These are phyloP conservation scores for Lumbricus terrestris DNA, from an alignment of 2,888 invertebrate species.

Conservation along the genomic window DNA sequence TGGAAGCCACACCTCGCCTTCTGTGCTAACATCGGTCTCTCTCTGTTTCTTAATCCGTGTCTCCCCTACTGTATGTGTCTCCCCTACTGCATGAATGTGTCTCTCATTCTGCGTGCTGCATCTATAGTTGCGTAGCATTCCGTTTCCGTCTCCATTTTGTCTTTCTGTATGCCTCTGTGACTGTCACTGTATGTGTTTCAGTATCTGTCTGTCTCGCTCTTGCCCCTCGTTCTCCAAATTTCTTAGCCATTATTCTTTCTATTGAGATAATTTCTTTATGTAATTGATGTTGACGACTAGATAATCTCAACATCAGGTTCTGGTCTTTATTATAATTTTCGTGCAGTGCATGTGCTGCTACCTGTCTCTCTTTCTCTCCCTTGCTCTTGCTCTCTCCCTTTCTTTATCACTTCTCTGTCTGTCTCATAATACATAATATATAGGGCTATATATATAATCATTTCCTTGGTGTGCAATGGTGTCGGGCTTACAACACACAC, in stretches of 20 bases:
- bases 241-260: neutral
- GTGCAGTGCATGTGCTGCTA: too few species aligned
- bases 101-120: neutral
- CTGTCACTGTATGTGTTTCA: neutral
- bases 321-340: neutral
- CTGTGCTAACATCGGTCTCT: neutral
- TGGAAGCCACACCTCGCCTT: neutral
- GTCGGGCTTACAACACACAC: too few species aligned
- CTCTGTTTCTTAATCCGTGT: neutral
- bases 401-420: too few species aligned
- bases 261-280: neutral
- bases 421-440: too few species aligned
- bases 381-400: too few species aligned
- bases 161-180: constrained; percentile 11
- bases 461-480: too few species aligned
- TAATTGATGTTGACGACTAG: neutral
- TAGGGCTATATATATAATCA: too few species aligned
- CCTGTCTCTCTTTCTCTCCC: too few species aligned
- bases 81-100: neutral
- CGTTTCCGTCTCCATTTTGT: neutral
- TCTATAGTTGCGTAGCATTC: neutral
- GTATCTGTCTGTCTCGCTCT: neutral
- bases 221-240: neutral
- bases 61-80: too few species aligned
- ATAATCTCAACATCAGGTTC: neutral